Base-by-base conservation (phyloP, 2,113 vertebrate genomes). In the Bombycilla garrulus region DNA sequence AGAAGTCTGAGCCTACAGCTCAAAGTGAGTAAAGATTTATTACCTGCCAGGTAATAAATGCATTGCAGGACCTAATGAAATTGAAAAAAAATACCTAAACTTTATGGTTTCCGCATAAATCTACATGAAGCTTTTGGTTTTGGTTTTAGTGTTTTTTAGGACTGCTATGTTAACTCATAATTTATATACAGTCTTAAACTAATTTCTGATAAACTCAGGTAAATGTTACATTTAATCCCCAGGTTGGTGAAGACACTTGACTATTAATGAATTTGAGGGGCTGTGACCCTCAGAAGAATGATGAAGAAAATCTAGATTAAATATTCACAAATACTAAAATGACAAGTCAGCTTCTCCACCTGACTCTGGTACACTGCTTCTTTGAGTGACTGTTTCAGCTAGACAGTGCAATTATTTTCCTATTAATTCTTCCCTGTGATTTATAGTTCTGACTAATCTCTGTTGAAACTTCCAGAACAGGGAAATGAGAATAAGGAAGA, bases 41-140 rank as follows among this genome's bases (percentile, higher is more conserved):
- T 60, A 35, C 3, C 18, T 45, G 26, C 7, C 40, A 80, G 31
- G 47, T 48, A 31, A 70, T 1, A 60, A 79, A 78, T 15, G 23
- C 12, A 54, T 21, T 81, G 21, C 35, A 74, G 51, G 15, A 54
- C 8, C 44, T 76, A 50, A 69, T 44, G 15, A 57, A 92, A 62
- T 12, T 50, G 16, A 58, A 8, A 81, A 38, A 67, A 85, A 94
- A 42, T 24, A 53, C 18, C 16, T n/a, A 57, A 78, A 74, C 12
- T 42, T 14, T 15, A 79, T 31, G 8, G 4, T 88, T 61, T 85
- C 45, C 28, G 67, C 15, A 31, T 35, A 67, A 81, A 76, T 2
- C 5, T 38, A 24, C 15, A 22, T 15, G 5, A 66, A 4, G 0
- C 2, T 14, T 28, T 44, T 4, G 2, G 1, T 14, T 29, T 25